A percentile compares a stretch with the other conserved stretches of the same genome.
phyloP scores from a whole-genome alignment of 2,113 vertebrate species.

The Mustela lutreola region DNA sequence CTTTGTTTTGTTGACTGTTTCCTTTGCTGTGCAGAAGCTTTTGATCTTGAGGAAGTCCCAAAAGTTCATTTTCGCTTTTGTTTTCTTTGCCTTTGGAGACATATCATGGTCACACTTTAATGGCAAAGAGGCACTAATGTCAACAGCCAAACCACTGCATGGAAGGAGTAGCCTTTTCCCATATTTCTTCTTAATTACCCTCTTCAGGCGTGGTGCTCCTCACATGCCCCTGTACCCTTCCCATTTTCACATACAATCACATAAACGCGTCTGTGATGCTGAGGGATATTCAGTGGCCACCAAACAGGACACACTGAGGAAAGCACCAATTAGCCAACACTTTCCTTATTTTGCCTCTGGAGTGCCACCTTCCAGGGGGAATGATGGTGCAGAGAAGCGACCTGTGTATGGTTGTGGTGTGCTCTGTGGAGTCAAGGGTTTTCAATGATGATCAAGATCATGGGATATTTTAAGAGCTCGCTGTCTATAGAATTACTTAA shows the following conservation, averaged over 20 bases:
- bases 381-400: fast-evolving
- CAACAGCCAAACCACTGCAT: not conserved
- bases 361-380: fast-evolving
- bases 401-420: fast-evolving
- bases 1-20: too few relatives aligned
- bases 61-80: too few relatives aligned
- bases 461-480: not conserved
- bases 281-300: not conserved
- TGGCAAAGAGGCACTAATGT: not conserved
- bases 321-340: not conserved
- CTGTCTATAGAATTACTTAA: not conserved
- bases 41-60: too few relatives aligned
- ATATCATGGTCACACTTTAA: not conserved
- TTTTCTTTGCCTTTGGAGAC: too few relatives aligned
- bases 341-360: not conserved
- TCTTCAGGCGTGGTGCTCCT: not conserved
- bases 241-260: not conserved
- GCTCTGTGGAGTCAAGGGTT: not conserved
- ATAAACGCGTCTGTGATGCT: not conserved
- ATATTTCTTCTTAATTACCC: not conserved
- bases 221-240: fast-evolving
- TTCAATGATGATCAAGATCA: not conserved
- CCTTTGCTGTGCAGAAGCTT: too few relatives aligned
- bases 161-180: too few relatives aligned
- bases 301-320: fast-evolving